Conservation (phyloP, 2,888 invertebrate genomes). For the Lissonota sp. region DNA sequence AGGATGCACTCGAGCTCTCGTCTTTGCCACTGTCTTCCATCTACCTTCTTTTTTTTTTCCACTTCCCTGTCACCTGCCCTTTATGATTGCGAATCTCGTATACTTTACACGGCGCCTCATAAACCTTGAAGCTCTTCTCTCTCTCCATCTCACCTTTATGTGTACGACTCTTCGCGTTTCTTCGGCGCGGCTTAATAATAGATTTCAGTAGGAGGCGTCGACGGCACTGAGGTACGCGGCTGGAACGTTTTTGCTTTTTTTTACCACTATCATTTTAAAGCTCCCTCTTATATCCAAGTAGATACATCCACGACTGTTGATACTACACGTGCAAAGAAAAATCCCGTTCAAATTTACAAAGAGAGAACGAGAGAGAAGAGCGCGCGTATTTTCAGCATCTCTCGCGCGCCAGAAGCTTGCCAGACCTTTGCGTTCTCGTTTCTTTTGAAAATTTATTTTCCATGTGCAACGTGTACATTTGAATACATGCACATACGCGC, state of each 20-base stretch:
- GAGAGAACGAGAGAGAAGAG: conserved; percentile 3
- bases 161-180: conserved; percentile 51
- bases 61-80: conserved; percentile 63
- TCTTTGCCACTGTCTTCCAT: neutral
- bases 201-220: conserved; percentile 70
- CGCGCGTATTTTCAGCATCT: conserved; percentile 55
- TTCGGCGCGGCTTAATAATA: conserved; percentile 73
- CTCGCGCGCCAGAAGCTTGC: conserved; percentile 53
- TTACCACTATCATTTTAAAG: conserved; percentile 25
- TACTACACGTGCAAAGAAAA: conserved; percentile 13
- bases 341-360: neutral
- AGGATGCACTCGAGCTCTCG: neutral
- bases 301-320: conserved; percentile 44
- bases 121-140: conserved; percentile 67
- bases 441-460: conserved; percentile 71
- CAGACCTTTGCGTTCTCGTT: conserved; percentile 43
- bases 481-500: conserved; percentile 21
- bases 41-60: conserved; percentile 12
- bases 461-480: conserved; percentile 65
- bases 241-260: conserved; percentile 45
- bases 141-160: conserved; percentile 35
- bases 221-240: conserved; percentile 57
- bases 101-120: conserved; percentile 73
- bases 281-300: conserved; percentile 31
- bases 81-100: conserved; percentile 75